Evolutionary conservation across 2,797 vertebrate species (phyloP).

Genomic region (Chaunax sp.): DNA sequence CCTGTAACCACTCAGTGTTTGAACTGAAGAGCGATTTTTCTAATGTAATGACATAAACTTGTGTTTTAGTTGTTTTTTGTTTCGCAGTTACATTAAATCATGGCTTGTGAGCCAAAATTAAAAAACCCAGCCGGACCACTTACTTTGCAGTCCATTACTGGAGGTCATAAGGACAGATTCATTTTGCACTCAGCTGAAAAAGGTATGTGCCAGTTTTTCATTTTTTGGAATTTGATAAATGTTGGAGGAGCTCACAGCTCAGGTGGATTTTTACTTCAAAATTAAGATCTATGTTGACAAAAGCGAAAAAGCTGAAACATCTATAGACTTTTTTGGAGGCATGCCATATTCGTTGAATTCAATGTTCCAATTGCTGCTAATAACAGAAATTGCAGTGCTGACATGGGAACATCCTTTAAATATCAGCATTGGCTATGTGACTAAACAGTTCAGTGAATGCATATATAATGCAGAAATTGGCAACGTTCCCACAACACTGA

Average conservation of each 20-base stretch:
- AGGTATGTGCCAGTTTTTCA: constrained; percentile 39
- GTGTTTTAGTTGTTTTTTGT: constrained; percentile 50
- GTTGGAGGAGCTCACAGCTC: constrained; percentile 32
- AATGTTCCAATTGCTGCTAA: constrained; percentile 12
- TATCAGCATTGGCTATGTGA: constrained; percentile 10
- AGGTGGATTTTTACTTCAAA: constrained; percentile 32
- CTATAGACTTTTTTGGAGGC: neutral
- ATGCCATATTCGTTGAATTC: neutral
- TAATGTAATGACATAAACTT: constrained; percentile 57
- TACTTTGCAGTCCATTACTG: constrained; percentile 52
- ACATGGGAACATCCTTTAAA: constrained; percentile 3
- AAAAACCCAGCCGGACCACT: constrained; percentile 54
- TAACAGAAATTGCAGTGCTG: constrained; percentile 1
- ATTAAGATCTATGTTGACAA: constrained; percentile 14
- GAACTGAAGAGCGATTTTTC: constrained; percentile 21
- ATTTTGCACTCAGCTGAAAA: constrained; percentile 53
- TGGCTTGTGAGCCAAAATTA: constrained; percentile 46
- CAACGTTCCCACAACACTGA: neutral
- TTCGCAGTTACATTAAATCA: constrained; percentile 47
- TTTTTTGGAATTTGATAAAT: constrained; percentile 39
- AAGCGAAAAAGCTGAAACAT: neutral
- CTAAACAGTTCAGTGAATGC: constrained; percentile 11
- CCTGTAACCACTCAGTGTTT: constrained; percentile 37
- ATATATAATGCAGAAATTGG: constrained; percentile 3
- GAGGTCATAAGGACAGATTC: constrained; percentile 54